Conservation (phyloP, 1,140 invertebrate genomes). For the Drosophila repleta region DNA sequence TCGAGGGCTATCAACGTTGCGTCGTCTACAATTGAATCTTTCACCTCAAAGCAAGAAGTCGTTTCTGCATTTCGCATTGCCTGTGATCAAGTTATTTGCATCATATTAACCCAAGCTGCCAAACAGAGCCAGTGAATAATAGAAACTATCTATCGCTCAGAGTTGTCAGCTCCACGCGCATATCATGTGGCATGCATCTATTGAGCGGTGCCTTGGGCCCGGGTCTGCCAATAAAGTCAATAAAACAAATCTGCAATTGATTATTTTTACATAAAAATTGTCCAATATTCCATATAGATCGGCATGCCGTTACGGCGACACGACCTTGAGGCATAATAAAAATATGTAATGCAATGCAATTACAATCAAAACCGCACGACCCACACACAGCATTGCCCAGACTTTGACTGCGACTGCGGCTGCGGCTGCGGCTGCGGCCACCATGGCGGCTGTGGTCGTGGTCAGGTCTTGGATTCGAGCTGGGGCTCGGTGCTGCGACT, state of each 20-base stretch:
- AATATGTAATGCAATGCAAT: conserved; percentile 82
- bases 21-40: no score
- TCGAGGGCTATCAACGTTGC: no score
- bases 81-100: not conserved
- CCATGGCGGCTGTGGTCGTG: conserved; percentile 20
- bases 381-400: conserved; percentile 55
- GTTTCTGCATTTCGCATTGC: no score
- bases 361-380: conserved; percentile 75
- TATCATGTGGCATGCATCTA: conserved; percentile 33
- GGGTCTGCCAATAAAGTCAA: conserved; percentile 61
- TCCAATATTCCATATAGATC: conserved; percentile 50
- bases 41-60: no score
- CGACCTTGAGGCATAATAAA: conserved; percentile 73
- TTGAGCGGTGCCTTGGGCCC: conserved; percentile 22
- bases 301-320: conserved; percentile 44
- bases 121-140: not conserved
- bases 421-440: conserved; percentile 26
- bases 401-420: conserved; percentile 7
- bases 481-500: not conserved
- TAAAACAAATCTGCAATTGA: conserved; percentile 77
- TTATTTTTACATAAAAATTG: conserved; percentile 66
- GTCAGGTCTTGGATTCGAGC: conserved; percentile 13
- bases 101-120: not conserved
- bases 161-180: conserved; percentile 35
- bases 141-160: conserved; percentile 29